These are phyloP conservation scores for Sarcophaga variegata DNA, from an alignment of 2,888 invertebrate species.

Conservation along the genomic window DNA sequence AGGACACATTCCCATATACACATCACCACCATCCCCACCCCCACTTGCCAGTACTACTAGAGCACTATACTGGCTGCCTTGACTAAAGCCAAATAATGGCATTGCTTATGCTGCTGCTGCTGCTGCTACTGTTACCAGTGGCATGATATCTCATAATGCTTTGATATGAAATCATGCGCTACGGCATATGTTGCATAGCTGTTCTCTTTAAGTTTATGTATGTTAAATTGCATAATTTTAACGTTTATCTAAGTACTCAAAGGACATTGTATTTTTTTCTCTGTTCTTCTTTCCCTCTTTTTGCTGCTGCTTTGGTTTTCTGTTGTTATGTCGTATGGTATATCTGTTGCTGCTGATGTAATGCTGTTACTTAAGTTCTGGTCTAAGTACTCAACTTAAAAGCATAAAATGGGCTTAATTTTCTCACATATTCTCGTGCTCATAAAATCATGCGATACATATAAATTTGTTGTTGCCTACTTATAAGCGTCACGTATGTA, in stretches of 20 bases:
- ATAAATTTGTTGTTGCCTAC: conserved; percentile 5
- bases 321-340: not conserved
- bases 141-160: conserved; percentile 24
- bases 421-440: conserved; percentile 6
- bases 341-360: conserved; percentile 7
- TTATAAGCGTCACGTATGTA: not conserved
- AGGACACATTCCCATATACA: conserved; percentile 20
- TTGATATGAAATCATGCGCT: not conserved
- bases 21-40: no score
- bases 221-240: conserved; percentile 67
- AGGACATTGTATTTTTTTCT: conserved; percentile 50
- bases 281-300: not conserved
- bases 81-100: not conserved
- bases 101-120: conserved; percentile 3
- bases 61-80: not conserved
- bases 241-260: conserved; percentile 67
- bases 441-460: not conserved
- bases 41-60: no score
- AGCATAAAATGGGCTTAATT: conserved; percentile 40
- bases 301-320: not conserved
- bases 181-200: conserved; percentile 30
- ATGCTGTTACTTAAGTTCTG: conserved; percentile 11
- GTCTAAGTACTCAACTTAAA: conserved; percentile 49
- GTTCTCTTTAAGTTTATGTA: conserved; percentile 60
- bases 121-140: conserved; percentile 15